Percentiles rank a stretch among this genome's conserved stretches.
phyloP scores from a whole-genome alignment of 35 echinoderm and acorn worm genomes.

The Heliocidaris tuberculata region DNA sequence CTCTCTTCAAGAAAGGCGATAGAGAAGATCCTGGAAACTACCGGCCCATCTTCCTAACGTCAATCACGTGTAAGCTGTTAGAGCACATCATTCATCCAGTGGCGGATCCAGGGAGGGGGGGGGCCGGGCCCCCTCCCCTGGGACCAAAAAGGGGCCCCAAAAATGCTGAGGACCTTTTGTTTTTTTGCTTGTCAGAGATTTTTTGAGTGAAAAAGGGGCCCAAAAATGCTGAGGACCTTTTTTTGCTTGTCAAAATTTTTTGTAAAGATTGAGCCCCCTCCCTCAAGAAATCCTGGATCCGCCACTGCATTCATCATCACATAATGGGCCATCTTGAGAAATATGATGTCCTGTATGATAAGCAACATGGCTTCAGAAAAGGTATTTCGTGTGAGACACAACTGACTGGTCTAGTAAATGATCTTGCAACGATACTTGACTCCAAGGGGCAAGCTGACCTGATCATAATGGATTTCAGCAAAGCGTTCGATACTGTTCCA shows the following conservation, averaged over 20 bases:
- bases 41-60: background rate
- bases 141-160: too few species aligned
- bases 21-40: conserved; percentile 57
- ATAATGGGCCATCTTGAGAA: too few species aligned
- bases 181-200: too few species aligned
- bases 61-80: conserved; percentile 60
- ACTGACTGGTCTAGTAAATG: conserved; percentile 6
- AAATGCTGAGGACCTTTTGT: too few species aligned
- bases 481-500: background rate
- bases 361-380: conserved; percentile 66
- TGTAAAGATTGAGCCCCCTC: too few species aligned
- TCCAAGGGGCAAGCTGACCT: conserved; percentile 22
- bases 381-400: conserved; percentile 30
- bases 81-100: conserved; percentile 57
- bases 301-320: too few species aligned
- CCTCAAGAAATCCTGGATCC: too few species aligned
- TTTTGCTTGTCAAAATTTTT: too few species aligned
- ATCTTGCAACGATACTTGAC: background rate
- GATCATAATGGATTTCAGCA: background rate
- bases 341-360: background rate
- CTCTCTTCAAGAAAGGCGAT: conserved; percentile 71
- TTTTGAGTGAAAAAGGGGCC: too few species aligned
- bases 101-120: too few species aligned
- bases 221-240: too few species aligned
- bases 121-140: too few species aligned